Base-by-base conservation (phyloP, 2,888 invertebrate species). In the Mellilla xanthometata region DNA sequence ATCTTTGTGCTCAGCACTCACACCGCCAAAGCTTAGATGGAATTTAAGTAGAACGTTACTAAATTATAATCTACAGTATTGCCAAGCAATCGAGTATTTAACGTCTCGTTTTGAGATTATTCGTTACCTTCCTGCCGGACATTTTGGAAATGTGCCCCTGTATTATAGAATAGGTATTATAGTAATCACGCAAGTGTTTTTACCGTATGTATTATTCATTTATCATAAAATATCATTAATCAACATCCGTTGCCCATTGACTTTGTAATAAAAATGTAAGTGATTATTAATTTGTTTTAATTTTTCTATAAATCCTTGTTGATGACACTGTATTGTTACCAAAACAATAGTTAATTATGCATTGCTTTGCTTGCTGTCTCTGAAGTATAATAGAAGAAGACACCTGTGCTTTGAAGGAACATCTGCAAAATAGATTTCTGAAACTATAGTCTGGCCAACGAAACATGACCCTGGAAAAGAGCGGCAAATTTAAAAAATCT, bases 31-130 rank as follows among this genome's bases (percentile, higher is more conserved):
- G 47, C 41, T 26, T 48, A 48, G 47, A 28, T 41, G 32, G 15
- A 13, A 45, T 33, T 33, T 36, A 34, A 41, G 32, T 49, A 55
- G 33, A 44, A 15, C 22, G 27, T 38, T 44, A 24, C 34, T 35
- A 51, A 48, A 45, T 49, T 50, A 44, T 40, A 31, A 27, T 33
- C 12, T 30, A 49, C 62, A 60, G 54, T 60, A 65, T 68, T 60
- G 69, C 62, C 53, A 54, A 61, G 65, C 62, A 61, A 64, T 66
- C 11, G 45, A 56, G 47, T 62, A 59, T 60, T 54, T 54, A 35
- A 41, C 53, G 50, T 59, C 59, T 48, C 48, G 24, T 30, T 30
- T 22, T 23, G 31, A 49, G 46, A 43, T 47, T 50, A 34, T 40
- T 26, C 7, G 26, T 44, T 30, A 39, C 31, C 35, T 29, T 11